These are phyloP conservation scores for Apostichopus leukothele DNA, from an alignment of 53 echinoderm and acorn worm genomes.

Conservation along the genomic window DNA sequence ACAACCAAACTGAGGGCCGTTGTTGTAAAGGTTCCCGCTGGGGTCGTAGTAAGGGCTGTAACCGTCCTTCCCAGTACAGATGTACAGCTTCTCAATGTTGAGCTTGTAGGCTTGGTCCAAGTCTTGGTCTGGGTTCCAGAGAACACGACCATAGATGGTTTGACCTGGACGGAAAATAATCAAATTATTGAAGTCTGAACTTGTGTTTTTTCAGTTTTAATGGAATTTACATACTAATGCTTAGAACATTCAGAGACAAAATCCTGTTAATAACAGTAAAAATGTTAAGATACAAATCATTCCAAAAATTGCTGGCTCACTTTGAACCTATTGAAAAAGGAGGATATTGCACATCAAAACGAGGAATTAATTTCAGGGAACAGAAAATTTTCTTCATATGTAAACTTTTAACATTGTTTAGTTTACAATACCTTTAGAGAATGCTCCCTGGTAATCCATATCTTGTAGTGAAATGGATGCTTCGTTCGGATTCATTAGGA, in stretches of 20 bases:
- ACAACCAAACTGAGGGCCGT: slow-evolving; percentile 95
- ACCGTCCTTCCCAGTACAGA: slow-evolving; percentile 90
- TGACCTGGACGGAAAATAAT: slow-evolving; percentile 63
- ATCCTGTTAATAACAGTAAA: too few species aligned
- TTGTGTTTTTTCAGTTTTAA: too few species aligned
- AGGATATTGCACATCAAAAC: too few species aligned
- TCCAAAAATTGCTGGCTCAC: too few species aligned
- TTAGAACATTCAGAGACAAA: too few species aligned
- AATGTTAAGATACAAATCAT: too few species aligned
- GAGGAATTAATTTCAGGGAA: too few species aligned
- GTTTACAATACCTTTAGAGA: slow-evolving; percentile 78
- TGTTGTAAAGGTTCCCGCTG: slow-evolving; percentile 76
- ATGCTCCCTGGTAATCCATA: slow-evolving; percentile 96
- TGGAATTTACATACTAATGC: too few species aligned
- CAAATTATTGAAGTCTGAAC: too few species aligned
- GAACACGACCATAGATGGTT: slow-evolving; percentile 88
- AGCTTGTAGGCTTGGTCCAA: slow-evolving; percentile 92
- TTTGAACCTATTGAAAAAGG: too few species aligned
- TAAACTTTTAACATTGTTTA: not conserved
- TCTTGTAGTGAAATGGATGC: slow-evolving; percentile 86
- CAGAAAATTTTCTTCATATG: too few species aligned
- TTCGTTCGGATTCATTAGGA: slow-evolving; percentile 94
- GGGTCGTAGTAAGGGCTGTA: slow-evolving; percentile 94
- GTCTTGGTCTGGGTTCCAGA: slow-evolving; percentile 99
- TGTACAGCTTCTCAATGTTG: slow-evolving; percentile 85